Base-by-base conservation (phyloP, 1,140 invertebrate species). In the Gonioctena quinquepunctata region DNA sequence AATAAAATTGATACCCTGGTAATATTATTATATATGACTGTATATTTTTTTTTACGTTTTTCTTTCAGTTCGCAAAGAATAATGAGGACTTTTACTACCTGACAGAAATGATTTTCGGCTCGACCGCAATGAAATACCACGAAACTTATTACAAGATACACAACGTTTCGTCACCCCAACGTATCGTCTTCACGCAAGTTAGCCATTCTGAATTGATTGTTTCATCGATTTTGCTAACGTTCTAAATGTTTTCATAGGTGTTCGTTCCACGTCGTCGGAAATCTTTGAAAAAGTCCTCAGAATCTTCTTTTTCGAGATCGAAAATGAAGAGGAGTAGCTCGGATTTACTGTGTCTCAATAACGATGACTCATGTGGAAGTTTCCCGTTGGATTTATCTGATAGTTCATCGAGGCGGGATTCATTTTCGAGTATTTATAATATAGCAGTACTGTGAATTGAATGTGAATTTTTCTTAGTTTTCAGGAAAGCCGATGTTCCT, bases 81-180 rank as follows among this genome's bases (percentile, higher is more conserved):
- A 84, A 87, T 71, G 85, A 89, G 52, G 94, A 96, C 83, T 88
- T 90, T 13, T 89, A 87, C 67, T 84, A 90, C 27, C 83, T 96
- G 73, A 92, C 93, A 72, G 95, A 96, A 87, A 93, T 96, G 91
- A 90, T 96, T 75, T 96, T 96, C 82, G 95, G 95, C 2, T 91
- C 93, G 2, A 92, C 94, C 25, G 91, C 93, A 0, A 93, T 96
- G 90, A 92, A 92, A 69, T 95, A 90, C 83, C 89, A 90, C 77
- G 94, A 93, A 52, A 89, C 92, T 5, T 91, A 92, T n/a, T 86
- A 94, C 28, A 96, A 96, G 87, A 90, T 93, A 26, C 92, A 93
- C 78, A 89, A 88, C 73, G 86, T 95, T 76, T 88, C 90, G 76
- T 88, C 89, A 48, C 93, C 93, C 21, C 84, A 87, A 2, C 87